A percentile compares a stretch with the other conserved stretches of the same genome.
Conservation (phyloP, 2,888 invertebrate genomes). For the Rhamphomyia laevipes region DNA sequence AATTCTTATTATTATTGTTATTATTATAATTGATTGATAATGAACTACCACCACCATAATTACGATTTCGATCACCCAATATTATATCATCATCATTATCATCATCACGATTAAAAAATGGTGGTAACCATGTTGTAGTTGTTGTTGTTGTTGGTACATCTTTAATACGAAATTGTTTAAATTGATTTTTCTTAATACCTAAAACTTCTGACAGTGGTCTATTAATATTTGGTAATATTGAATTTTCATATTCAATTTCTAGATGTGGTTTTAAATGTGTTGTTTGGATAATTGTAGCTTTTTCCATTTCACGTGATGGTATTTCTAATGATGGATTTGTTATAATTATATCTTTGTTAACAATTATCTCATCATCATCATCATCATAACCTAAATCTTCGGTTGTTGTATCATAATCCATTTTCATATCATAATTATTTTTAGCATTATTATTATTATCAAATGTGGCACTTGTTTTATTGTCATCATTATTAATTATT, state of each 20-base stretch:
- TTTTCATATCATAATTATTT: conserved; percentile 16
- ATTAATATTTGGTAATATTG: conserved; percentile 36
- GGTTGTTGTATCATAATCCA: conserved; percentile 15
- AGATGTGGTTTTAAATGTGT: not conserved
- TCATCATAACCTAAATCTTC: conserved; percentile 18
- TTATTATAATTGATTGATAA: not conserved
- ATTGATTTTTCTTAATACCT: conserved; percentile 38
- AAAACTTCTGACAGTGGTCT: conserved; percentile 36
- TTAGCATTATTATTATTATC: conserved; percentile 14
- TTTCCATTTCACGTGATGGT: not conserved
- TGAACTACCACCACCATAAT: not conserved
- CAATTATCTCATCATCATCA: conserved; percentile 5
- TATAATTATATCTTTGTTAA: conserved; percentile 12
- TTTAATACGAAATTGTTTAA: conserved; percentile 36
- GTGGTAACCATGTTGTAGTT: conserved; percentile 18
- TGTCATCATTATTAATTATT: conserved; percentile 19
- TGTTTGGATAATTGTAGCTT: conserved; percentile 5
- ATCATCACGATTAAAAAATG: not conserved
- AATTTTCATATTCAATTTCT: conserved; percentile 23
- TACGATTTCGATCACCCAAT: too few species aligned
- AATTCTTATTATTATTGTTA: not conserved
- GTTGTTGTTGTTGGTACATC: conserved; percentile 21
- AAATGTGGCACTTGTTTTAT: conserved; percentile 18
- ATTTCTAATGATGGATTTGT: not conserved
- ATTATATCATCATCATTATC: too few species aligned